These are phyloP conservation scores for Latrodectus hesperus DNA, from an alignment of 2,888 invertebrate genomes.

Conservation along the genomic window DNA sequence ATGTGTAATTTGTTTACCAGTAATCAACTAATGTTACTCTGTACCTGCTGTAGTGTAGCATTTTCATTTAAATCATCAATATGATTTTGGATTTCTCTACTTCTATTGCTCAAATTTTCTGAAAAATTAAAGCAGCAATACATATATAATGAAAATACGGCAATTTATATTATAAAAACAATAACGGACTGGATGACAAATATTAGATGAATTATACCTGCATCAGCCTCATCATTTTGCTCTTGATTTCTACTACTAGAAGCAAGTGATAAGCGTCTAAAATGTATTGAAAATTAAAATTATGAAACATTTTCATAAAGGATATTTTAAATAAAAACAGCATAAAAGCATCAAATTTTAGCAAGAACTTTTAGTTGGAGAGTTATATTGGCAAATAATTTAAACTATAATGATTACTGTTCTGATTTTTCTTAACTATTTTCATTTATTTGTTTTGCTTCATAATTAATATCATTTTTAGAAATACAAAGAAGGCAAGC, in stretches of 20 bases:
- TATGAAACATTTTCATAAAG: too few species aligned
- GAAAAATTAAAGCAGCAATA: slow-evolving; percentile 12
- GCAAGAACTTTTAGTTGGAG: too few species aligned
- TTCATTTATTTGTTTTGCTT: too few species aligned
- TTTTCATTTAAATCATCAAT: slow-evolving; percentile 5
- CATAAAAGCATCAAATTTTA: too few species aligned
- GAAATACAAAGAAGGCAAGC: too few species aligned
- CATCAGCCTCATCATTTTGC: slow-evolving; percentile 9
- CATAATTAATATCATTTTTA: too few species aligned
- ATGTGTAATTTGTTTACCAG: too few species aligned
- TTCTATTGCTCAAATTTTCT: slow-evolving; percentile 33
- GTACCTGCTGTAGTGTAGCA: slow-evolving; percentile 39
- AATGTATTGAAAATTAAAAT: background rate
- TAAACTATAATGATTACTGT: too few species aligned
- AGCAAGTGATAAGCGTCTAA: slow-evolving; percentile 27
- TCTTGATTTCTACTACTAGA: slow-evolving; percentile 12
- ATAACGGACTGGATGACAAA: background rate
- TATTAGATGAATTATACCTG: slow-evolving; percentile 4
- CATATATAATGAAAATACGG: background rate
- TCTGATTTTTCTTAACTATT: too few species aligned
- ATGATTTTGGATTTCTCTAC: slow-evolving; percentile 17
- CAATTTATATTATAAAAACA: background rate
- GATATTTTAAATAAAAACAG: too few species aligned
- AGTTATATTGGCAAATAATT: too few species aligned
- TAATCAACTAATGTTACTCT: background rate